Conservation (phyloP, 2,888 invertebrate species). For the Eupithecia insigniata region DNA sequence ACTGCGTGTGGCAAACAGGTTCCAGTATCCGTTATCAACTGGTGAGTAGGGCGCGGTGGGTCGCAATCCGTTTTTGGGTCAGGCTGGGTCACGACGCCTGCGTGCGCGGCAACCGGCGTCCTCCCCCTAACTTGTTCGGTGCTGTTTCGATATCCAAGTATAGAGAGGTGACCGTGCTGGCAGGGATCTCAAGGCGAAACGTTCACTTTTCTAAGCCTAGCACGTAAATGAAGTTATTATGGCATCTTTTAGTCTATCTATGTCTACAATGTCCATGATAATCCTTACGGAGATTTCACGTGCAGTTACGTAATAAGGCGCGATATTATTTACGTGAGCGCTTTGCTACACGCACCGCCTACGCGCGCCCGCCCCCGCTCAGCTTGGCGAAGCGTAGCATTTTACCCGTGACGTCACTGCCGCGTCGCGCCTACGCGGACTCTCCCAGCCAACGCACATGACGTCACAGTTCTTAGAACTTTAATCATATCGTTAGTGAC, state of each 20-base stretch:
- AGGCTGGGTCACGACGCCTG: slow-evolving; percentile 82
- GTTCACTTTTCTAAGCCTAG: slow-evolving; percentile 80
- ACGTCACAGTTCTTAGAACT: slow-evolving; percentile 65
- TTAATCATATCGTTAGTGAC: slow-evolving; percentile 60
- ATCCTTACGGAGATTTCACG: slow-evolving; percentile 81
- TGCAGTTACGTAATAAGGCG: slow-evolving; percentile 73
- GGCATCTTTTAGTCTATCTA: slow-evolving; percentile 64
- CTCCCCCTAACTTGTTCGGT: slow-evolving; percentile 68
- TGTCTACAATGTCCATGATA: slow-evolving; percentile 63
- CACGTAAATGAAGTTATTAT: slow-evolving; percentile 78
- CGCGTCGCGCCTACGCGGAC: slow-evolving; percentile 72
- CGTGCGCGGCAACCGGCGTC: slow-evolving; percentile 57
- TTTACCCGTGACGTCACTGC: slow-evolving; percentile 77
- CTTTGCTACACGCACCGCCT: slow-evolving; percentile 58
- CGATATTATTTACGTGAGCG: slow-evolving; percentile 68
- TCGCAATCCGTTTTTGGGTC: slow-evolving; percentile 79
- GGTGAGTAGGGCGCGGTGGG: slow-evolving; percentile 71
- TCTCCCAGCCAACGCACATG: slow-evolving; percentile 64
- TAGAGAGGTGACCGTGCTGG: slow-evolving; percentile 73
- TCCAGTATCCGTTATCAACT: slow-evolving; percentile 77
- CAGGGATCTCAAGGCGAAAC: slow-evolving; percentile 78
- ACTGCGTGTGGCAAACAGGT: slow-evolving; percentile 68
- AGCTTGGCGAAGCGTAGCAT: slow-evolving; percentile 53
- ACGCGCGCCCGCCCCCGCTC: slow-evolving; percentile 39
- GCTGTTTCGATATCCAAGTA: slow-evolving; percentile 74